Evolutionary conservation across 2,888 invertebrate genomes (phyloP).

Genomic region (Andrena hattorfiana): DNA sequence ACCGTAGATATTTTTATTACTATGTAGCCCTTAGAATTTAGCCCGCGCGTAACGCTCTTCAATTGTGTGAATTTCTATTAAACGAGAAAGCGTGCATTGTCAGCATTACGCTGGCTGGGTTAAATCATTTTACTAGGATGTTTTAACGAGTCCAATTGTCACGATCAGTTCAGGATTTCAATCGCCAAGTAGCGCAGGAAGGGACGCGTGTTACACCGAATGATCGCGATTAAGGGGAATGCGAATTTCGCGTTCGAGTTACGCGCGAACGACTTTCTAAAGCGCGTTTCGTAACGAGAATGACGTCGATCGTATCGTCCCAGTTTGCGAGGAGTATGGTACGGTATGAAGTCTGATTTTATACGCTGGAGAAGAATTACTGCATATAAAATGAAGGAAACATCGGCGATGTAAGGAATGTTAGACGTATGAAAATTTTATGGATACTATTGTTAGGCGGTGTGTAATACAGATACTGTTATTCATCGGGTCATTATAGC

Average conservation of each 20-base stretch:
- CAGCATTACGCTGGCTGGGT: background rate
- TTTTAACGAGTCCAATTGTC: slow-evolving; percentile 20
- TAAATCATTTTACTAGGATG: slow-evolving; percentile 1
- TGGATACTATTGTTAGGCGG: slow-evolving; percentile 50
- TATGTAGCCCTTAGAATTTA: slow-evolving; percentile 14
- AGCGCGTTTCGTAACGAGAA: slow-evolving; percentile 13
- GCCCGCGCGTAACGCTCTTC: background rate
- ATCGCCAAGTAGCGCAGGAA: background rate
- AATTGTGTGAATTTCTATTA: background rate
- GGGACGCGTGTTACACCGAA: background rate
- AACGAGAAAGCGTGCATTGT: background rate
- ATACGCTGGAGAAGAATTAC: slow-evolving; percentile 54
- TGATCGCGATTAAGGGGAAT: background rate
- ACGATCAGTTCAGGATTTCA: slow-evolving; percentile 27
- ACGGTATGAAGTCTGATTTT: slow-evolving; percentile 75
- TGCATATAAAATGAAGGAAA: slow-evolving; percentile 25
- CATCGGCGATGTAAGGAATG: slow-evolving; percentile 51
- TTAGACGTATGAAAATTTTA: slow-evolving; percentile 68
- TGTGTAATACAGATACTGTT: slow-evolving; percentile 55
- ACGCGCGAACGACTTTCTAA: background rate
- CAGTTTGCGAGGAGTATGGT: slow-evolving; percentile 26
- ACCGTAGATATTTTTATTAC: slow-evolving; percentile 36
- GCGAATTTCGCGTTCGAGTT: slow-evolving; percentile 19
- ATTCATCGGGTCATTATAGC: slow-evolving; percentile 56
- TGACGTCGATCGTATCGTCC: slow-evolving; percentile 26